Evolutionary conservation across 2,797 vertebrate species (phyloP).

Genomic region (Falco cherrug): DNA sequence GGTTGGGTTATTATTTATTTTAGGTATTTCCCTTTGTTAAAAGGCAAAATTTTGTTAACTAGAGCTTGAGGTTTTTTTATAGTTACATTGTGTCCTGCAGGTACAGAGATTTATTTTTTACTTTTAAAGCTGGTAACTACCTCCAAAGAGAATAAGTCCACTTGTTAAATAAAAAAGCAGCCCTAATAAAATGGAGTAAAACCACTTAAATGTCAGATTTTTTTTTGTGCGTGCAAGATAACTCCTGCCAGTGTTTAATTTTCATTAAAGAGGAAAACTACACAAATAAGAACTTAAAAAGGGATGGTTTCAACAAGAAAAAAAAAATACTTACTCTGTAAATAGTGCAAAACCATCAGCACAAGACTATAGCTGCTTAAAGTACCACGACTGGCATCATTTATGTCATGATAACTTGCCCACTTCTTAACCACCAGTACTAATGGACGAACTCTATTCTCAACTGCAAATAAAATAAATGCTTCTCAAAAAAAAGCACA

Average conservation of each 20-base stretch:
- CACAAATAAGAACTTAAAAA: not conserved
- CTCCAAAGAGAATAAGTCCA: conserved; percentile 13
- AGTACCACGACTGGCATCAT: conserved; percentile 96
- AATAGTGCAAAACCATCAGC: conserved; percentile 96
- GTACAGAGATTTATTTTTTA: not conserved
- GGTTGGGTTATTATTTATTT: not conserved
- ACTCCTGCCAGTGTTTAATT: not conserved
- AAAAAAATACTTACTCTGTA: conserved; percentile 90
- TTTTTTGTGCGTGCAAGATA: not conserved
- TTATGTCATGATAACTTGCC: conserved; percentile 89
- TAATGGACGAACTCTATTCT: conserved; percentile 90
- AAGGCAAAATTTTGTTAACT: not conserved
- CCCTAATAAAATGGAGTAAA: not conserved
- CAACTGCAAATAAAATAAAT: conserved; percentile 83
- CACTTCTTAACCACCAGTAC: conserved; percentile 95
- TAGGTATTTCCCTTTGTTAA: not conserved
- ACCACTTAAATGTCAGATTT: not conserved
- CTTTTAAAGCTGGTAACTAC: not conserved
- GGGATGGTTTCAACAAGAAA: not conserved
- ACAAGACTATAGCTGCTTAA: conserved; percentile 96
- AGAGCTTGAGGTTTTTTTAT: conserved; percentile 43
- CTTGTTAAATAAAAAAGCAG: not conserved
- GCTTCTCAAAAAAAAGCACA: conserved; percentile 2
- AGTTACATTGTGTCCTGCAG: not conserved
- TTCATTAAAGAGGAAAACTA: not conserved